Conservation (phyloP, 53 echinoderm and acorn worm species). For the Echinarachnius parma region DNA sequence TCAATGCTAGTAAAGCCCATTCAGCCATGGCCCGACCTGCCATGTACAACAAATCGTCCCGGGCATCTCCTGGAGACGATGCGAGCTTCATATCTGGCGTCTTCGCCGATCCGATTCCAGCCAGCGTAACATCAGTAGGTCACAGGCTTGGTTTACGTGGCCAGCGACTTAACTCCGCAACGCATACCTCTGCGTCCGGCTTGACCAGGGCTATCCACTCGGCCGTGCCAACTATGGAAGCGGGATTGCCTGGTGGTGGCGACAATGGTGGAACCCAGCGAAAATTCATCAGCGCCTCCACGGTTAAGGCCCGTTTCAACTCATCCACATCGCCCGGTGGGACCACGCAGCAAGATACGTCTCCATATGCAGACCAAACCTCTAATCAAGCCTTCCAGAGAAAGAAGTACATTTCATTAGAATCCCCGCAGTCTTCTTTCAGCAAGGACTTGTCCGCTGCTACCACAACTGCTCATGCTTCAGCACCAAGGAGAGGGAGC, state of each 20-base stretch:
- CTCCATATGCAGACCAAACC: background rate
- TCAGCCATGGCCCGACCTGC: no score
- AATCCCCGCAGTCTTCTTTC: conserved; percentile 6
- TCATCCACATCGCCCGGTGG: background rate
- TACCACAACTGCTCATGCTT: no score
- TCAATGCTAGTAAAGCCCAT: no score
- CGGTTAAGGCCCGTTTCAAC: conserved; percentile 20
- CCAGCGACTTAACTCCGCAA: conserved; percentile 33
- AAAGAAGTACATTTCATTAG: conserved; percentile 22
- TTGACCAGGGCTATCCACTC: background rate
- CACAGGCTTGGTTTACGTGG: conserved; percentile 30
- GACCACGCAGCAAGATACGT: background rate
- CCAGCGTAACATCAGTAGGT: conserved; percentile 17
- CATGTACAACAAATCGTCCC: no score
- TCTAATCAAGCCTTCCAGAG: background rate
- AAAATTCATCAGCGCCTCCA: conserved; percentile 16
- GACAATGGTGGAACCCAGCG: no score
- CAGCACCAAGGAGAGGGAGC: background rate
- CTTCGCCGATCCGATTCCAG: background rate
- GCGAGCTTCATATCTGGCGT: conserved; percentile 5
- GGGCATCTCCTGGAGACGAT: no score
- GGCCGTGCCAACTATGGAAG: background rate
- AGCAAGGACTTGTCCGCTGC: no score
- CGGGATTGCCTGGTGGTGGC: background rate
- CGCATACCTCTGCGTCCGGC: background rate